Conservation (phyloP, 2,113 vertebrate species). For the Pomatostomus ruficeps region DNA sequence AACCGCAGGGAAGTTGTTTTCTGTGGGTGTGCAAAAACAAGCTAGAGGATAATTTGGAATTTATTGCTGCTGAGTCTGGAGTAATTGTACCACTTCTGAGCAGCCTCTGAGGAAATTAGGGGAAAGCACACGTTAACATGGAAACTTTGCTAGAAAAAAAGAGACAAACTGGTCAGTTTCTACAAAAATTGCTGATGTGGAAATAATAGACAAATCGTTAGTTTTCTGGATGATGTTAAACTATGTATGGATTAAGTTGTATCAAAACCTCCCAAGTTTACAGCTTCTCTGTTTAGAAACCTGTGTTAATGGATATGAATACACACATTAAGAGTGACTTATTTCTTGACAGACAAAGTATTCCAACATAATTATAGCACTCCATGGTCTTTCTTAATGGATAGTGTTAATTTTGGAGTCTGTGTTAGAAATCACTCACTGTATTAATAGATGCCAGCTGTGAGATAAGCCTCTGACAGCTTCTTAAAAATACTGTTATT, state of each 20-base stretch:
- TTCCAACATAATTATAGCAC: constrained; percentile 19
- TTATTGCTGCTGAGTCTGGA: constrained; percentile 26
- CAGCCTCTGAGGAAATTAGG: not conserved
- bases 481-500: constrained; percentile 29
- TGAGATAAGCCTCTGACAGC: constrained; percentile 36
- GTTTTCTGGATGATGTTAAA: not conserved
- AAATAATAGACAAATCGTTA: not conserved
- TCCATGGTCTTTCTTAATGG: constrained; percentile 13
- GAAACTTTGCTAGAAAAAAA: not conserved
- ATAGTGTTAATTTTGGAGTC: constrained; percentile 36
- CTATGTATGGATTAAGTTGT: not conserved
- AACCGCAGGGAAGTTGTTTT: not conserved
- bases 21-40: constrained; percentile 4
- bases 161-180: not conserved
- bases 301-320: not conserved
- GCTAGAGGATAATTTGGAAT: constrained; percentile 32
- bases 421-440: constrained; percentile 35
- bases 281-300: constrained; percentile 3
- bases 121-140: not conserved
- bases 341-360: not conserved
- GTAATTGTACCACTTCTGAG: not conserved
- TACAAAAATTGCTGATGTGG: not conserved
- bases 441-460: constrained; percentile 45
- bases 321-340: not conserved
- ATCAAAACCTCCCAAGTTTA: not conserved